Evolutionary conservation across 2,113 vertebrate species (phyloP).

Genomic region (Oncorhynchus masou): DNA sequence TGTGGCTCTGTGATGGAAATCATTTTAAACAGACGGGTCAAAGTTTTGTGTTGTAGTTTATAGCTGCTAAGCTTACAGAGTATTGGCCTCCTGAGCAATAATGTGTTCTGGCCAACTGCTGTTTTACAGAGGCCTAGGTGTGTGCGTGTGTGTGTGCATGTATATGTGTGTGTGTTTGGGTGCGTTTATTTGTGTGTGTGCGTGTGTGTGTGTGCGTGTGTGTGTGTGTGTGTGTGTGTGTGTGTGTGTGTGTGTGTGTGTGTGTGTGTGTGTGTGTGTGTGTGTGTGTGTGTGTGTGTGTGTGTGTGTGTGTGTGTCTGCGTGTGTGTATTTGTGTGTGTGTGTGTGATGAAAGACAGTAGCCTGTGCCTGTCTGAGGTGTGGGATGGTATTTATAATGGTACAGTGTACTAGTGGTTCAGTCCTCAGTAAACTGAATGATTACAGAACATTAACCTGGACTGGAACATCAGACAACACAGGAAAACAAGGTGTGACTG

Average conservation of each 20-base stretch:
- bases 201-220: not conserved
- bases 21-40: constrained; percentile 61
- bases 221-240: not conserved
- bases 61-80: constrained; percentile 42
- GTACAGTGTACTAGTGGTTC: no score
- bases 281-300: constrained; percentile 1
- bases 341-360: not conserved
- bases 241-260: not conserved
- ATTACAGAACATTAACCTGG: no score
- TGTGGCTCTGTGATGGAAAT: constrained; percentile 59
- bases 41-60: constrained; percentile 56
- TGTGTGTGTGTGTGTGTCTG: not conserved
- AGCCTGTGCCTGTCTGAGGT: no score
- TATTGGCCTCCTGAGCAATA: constrained; percentile 28
- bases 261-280: not conserved
- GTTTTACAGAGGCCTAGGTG: not conserved
- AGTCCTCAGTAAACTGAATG: no score
- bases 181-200: not conserved
- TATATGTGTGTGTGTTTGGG: not conserved
- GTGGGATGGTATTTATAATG: no score
- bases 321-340: not conserved
- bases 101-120: constrained; percentile 13
- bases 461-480: no score
- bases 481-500: no score
- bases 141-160: not conserved